Base-by-base conservation (phyloP, 2,888 invertebrate species). In the Pocota personata region DNA sequence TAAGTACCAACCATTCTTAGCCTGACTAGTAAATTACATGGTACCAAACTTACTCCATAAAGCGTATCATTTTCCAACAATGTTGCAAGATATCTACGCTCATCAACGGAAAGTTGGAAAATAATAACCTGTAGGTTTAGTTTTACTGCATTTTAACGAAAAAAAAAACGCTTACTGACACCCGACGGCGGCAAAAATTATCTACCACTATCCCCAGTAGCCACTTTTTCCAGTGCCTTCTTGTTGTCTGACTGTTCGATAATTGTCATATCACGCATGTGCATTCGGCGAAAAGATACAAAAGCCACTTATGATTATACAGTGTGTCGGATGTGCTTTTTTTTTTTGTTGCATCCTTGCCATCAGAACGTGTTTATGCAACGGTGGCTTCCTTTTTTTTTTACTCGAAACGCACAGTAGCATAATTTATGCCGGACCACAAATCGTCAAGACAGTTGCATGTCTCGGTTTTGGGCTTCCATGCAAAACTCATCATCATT, bases 391-490 rank as follows among this genome's bases (percentile, higher is more conserved):
- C 32, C 43, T 27, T 30, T 69, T 27, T 27, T 30, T 69, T 27
- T 27, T 57, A 30, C 7, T 30, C 7, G 12, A 52, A 24, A 30
- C 48, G 58, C 66, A 66, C 75, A 55, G 75, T 64, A 66, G 75
- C 75, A 64, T 64, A 64, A 76, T 58, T 58, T 66, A 57, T 67
- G 76, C 57, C 35, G 52, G 21, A 46, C 57, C 76, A 67, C 76
- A 76, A 58, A 67, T 58, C 66, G 57, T 27, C 66, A 27, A 40
- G 66, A 37, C 76, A 67, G 58, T 58, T 76, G 66, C 58, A 58
- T 58, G 48, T 76, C 76, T 50, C 21, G 43, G 57, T 43, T 52
- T 32, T 19, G 10, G 50, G 60, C 55, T 46, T 21, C 64, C 64
- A 75, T 40, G 52, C 62, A 73, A 73, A 52, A 71, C 48, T 71